Evolutionary conservation across 2,888 invertebrate genomes (phyloP), one percentile per base, ranked within the genome.

Genomic region (Drosophila fungiperda): DNA sequence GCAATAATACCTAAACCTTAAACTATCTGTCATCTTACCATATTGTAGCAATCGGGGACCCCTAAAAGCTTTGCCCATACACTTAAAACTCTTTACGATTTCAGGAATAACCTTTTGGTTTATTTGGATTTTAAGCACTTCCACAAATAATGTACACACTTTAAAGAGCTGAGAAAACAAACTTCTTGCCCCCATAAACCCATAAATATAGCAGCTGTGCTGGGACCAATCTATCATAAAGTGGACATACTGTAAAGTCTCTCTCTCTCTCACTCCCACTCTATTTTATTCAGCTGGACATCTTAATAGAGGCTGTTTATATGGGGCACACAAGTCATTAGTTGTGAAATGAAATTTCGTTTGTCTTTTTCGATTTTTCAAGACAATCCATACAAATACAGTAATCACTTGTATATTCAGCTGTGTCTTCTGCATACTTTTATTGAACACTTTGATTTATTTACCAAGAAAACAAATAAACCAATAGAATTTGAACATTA

Each of bases 271-370:
- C 26, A 33, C 33, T 29, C 8, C 9, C 36, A 50, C 52, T 54
- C 52, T 58, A 49, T 68, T 26, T 32, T 11, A n/a, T 38, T 40
- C 35, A 26, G 33, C 23, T 38, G 38, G 42, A 55, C 63, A 73
- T 52, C 84, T 74, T 74, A 71, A 78, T 88, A 83, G 81, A 76
- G 55, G 53, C 68, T 57, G 68, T 63, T 84, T 76, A 86, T 85
- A 83, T 75, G 62, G 55, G 53, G 11, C 49, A 55, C 58, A 75
- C n/a, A 54, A 53, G 29, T 54, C 45, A 57, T 49, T 68, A 73
- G 66, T 40, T 65, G 59, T 76, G 40, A 68, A 68, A 66, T 61
- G 11, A 45, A 73, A 70, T 73, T 52, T 40, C 26, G 60, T 64
- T 61, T 68, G 63, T 32, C 65, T 63, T 58, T 59, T 48, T 64